These are phyloP conservation scores for Acanthopagrus latus DNA, from an alignment of 2,797 vertebrate species.

Conservation along the genomic window DNA sequence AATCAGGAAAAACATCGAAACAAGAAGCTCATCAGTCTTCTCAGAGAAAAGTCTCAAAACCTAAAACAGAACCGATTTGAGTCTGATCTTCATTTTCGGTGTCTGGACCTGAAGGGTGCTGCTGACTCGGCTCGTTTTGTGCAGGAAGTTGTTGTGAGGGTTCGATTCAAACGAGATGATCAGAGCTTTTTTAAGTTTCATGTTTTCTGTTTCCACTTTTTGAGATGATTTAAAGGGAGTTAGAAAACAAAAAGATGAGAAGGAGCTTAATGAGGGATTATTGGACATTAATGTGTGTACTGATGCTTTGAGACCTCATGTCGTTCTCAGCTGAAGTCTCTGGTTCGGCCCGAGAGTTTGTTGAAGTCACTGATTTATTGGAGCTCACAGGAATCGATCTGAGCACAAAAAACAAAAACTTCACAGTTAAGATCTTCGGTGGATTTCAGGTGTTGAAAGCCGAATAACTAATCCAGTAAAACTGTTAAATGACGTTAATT, in stretches of 20 bases:
- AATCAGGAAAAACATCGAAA: neutral
- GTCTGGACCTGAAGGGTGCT: neutral
- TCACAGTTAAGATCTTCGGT: too few species aligned
- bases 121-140: neutral
- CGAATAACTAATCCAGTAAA: neutral
- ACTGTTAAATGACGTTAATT: too few species aligned
- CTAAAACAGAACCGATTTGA: neutral
- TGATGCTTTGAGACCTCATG: neutral
- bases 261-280: neutral
- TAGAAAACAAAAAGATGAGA: slow-evolving; percentile 5
- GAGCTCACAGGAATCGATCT: neutral
- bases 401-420: neutral
- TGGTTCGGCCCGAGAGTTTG: neutral
- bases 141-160: neutral
- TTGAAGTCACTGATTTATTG: neutral
- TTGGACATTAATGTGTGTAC: neutral
- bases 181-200: neutral
- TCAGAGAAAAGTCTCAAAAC: neutral
- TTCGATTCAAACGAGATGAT: neutral
- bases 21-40: neutral
- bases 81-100: neutral
- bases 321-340: neutral
- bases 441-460: neutral
- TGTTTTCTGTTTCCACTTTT: neutral
- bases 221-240: neutral